phyloP scores from a whole-genome alignment of 2,797 vertebrate species.

The Lepilemur ruficaudatus region DNA sequence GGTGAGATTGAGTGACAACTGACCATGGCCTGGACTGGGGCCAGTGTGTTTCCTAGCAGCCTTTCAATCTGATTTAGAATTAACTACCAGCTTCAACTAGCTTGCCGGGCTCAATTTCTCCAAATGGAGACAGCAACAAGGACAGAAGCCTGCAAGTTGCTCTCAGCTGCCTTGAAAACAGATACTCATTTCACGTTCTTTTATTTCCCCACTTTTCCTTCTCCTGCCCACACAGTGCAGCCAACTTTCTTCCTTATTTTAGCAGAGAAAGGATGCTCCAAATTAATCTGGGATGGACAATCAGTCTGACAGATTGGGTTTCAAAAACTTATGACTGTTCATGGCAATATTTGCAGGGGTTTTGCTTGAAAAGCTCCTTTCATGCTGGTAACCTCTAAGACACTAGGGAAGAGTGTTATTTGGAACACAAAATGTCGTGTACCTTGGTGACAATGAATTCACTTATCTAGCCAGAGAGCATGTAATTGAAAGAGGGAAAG shows the following conservation, averaged over 20 bases:
- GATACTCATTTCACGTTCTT: conserved; percentile 54
- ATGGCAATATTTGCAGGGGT: not conserved
- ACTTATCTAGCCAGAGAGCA: conserved; percentile 34
- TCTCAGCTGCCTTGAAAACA: conserved; percentile 33
- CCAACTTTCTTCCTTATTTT: conserved; percentile 50
- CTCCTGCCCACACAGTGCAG: conserved; percentile 39
- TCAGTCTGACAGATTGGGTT: not conserved
- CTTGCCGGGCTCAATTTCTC: not conserved
- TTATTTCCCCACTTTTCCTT: conserved; percentile 23
- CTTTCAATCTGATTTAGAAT: conserved; percentile 11
- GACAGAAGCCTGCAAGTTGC: conserved; percentile 18
- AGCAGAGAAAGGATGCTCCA: conserved; percentile 42
- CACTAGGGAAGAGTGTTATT: conserved; percentile 42
- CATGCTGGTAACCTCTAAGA: conserved; percentile 53
- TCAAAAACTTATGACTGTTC: conserved; percentile 51
- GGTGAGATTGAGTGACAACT: not conserved
- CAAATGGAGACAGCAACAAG: not conserved
- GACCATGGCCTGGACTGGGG: not conserved
- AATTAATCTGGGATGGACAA: conserved; percentile 49
- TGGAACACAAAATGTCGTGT: conserved; percentile 53
- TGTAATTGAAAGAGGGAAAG: conserved; percentile 20
- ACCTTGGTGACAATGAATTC: conserved; percentile 31
- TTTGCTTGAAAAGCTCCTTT: conserved; percentile 54
- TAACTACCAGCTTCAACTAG: not conserved
- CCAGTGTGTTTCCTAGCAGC: not conserved